Evolutionary conservation across 2,888 invertebrate species (phyloP).

Genomic region (Antheraea yamamai): DNA sequence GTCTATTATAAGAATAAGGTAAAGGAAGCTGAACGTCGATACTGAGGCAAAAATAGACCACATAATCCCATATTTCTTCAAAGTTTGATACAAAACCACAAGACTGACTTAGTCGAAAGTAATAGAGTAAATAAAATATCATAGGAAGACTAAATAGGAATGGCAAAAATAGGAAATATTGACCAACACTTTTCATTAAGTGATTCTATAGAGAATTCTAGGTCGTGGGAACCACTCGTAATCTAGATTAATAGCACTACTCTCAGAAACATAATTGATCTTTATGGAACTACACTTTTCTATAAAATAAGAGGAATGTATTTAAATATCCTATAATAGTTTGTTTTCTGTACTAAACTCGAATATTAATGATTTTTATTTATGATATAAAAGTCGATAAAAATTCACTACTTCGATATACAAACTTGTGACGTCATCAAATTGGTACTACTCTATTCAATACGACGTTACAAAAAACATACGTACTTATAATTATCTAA

Average conservation of each 20-base stretch:
- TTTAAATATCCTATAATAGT: not conserved
- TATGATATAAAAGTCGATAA: not conserved
- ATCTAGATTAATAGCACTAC: not conserved
- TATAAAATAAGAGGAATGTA: not conserved
- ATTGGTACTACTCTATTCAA: not conserved
- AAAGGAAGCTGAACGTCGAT: not conserved
- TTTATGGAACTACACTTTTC: not conserved
- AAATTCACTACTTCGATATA: not conserved
- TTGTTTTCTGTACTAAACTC: not conserved
- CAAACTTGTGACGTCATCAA: not conserved
- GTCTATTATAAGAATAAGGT: not conserved
- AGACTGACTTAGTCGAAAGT: not conserved
- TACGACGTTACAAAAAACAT: not conserved
- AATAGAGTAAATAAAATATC: not conserved
- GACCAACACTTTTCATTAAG: not conserved
- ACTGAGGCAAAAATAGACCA: not conserved
- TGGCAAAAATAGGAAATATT: not conserved
- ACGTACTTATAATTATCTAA: not conserved
- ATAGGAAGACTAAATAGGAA: slow-evolving; percentile 2
- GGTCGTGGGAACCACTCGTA: not conserved
- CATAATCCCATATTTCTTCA: not conserved
- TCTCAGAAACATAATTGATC: not conserved
- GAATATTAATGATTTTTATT: not conserved
- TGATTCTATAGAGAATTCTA: not conserved
- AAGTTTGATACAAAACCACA: not conserved